These are phyloP conservation scores for Drosophila kohkoa DNA, from an alignment of 1,140 invertebrate genomes.

Conservation along the genomic window DNA sequence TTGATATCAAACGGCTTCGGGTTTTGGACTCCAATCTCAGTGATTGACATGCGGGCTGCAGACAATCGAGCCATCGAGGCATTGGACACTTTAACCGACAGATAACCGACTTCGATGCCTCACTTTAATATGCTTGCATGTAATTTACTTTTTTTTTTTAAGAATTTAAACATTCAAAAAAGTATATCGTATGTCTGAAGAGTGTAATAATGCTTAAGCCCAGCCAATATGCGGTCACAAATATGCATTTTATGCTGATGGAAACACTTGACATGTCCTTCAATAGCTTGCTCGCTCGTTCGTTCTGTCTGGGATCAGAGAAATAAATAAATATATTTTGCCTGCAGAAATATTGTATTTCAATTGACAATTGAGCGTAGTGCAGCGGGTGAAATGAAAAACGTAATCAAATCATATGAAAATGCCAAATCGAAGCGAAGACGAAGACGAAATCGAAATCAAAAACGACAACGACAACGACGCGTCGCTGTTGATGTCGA, in stretches of 20 bases:
- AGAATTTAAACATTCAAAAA: not conserved
- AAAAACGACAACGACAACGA: slow-evolving; percentile 18
- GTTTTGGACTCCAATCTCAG: slow-evolving; percentile 63
- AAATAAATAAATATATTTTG: slow-evolving; percentile 52
- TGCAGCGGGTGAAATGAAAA: slow-evolving; percentile 65
- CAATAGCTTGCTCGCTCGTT: slow-evolving; percentile 4
- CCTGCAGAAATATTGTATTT: slow-evolving; percentile 68
- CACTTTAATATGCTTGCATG: slow-evolving; percentile 43
- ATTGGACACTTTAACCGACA: slow-evolving; percentile 55
- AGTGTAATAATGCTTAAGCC: not conserved
- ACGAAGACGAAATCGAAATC: slow-evolving; percentile 39
- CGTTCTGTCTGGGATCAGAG: slow-evolving; percentile 2
- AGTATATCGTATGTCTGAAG: not conserved
- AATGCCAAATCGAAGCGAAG: slow-evolving; percentile 55
- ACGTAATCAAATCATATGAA: slow-evolving; percentile 78
- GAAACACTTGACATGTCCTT: slow-evolving; percentile 15
- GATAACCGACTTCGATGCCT: slow-evolving; percentile 45
- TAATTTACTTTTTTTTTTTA: no score
- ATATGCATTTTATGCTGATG: slow-evolving; percentile 69
- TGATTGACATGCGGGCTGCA: slow-evolving; percentile 78
- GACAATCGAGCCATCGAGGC: slow-evolving; percentile 40
- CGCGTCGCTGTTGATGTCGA: slow-evolving; percentile 39
- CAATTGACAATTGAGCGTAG: slow-evolving; percentile 69
- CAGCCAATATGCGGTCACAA: slow-evolving; percentile 21
- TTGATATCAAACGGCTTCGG: slow-evolving; percentile 45